Percentiles rank a stretch among this genome's conserved stretches.
phyloP scores from a whole-genome alignment of 1,140 invertebrate genomes.

The Zophobas atratus region DNA sequence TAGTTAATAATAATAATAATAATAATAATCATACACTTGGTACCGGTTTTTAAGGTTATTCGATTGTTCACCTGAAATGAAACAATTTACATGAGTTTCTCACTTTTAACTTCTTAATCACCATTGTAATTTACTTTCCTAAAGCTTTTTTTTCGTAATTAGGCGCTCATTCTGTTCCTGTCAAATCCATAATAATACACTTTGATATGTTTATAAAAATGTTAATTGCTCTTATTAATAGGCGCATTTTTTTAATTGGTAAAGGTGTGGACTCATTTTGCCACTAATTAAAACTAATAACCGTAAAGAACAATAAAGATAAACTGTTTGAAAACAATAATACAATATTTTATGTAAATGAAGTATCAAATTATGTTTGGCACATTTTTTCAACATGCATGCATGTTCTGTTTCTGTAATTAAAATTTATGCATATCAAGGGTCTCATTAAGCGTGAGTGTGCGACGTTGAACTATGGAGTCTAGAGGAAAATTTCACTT shows the following conservation, averaged over 20 bases:
- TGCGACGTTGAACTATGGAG: no score
- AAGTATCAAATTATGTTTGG: slow-evolving; percentile 1
- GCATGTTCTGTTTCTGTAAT: background rate
- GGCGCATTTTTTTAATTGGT: slow-evolving; percentile 16
- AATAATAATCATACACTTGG: no score
- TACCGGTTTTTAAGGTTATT: no score
- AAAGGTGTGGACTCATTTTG: slow-evolving; percentile 29
- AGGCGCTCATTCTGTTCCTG: background rate
- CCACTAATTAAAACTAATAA: slow-evolving; percentile 31
- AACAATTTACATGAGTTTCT: no score
- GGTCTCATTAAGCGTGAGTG: no score
- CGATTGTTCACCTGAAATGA: no score
- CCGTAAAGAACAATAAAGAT: slow-evolving; percentile 26
- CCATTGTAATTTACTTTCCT: background rate
- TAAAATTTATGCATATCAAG: no score
- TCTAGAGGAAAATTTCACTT: no score
- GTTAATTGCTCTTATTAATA: slow-evolving; percentile 20
- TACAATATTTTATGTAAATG: slow-evolving; percentile 7
- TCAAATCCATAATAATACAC: background rate
- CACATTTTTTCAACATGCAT: slow-evolving; percentile 8
- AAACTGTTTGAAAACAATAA: slow-evolving; percentile 17
- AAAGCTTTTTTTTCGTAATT: slow-evolving; percentile 13
- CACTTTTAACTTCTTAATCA: no score
- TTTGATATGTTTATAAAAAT: slow-evolving; percentile 9
- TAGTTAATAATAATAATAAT: no score